Percentiles rank a stretch among this genome's conserved stretches.
These are phyloP conservation scores for Rhingia campestris DNA, from an alignment of 2,888 invertebrate species.

Conservation along the genomic window DNA sequence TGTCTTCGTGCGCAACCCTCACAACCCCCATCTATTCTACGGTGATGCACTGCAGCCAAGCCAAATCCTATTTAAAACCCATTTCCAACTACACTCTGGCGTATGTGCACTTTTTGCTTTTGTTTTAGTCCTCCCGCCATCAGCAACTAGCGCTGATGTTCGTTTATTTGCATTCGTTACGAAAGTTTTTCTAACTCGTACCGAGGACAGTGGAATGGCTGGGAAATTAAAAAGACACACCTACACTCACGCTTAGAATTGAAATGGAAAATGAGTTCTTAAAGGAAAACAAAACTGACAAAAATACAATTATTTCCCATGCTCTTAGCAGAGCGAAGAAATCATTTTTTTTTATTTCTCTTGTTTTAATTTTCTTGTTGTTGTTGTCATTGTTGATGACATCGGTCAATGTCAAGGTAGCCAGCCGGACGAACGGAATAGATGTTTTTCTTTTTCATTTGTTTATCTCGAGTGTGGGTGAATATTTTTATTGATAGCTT, in stretches of 20 bases:
- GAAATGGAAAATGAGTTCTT: constrained; percentile 31
- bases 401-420: constrained; percentile 66
- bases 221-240: constrained; percentile 38
- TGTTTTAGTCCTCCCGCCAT: not conserved
- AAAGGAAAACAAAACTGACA: not conserved
- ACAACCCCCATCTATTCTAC: too few species aligned
- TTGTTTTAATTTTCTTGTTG: constrained; percentile 1
- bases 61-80: constrained; percentile 49
- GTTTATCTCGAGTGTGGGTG: not conserved
- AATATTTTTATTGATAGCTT: too few species aligned
- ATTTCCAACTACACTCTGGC: constrained; percentile 38
- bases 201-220: not conserved
- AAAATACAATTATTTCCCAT: constrained; percentile 8
- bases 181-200: constrained; percentile 24
- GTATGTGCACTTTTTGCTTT: constrained; percentile 25
- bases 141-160: constrained; percentile 21
- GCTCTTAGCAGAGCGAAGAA: constrained; percentile 8
- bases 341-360: constrained; percentile 32
- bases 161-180: constrained; percentile 54
- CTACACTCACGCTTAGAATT: not conserved
- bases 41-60: too few species aligned
- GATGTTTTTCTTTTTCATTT: not conserved
- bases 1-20: too few species aligned
- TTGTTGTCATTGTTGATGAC: constrained; percentile 15
- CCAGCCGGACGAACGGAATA: constrained; percentile 2